Evolutionary conservation across 2,113 vertebrate species (phyloP).

Genomic region (Ancistrus triradiatus): DNA sequence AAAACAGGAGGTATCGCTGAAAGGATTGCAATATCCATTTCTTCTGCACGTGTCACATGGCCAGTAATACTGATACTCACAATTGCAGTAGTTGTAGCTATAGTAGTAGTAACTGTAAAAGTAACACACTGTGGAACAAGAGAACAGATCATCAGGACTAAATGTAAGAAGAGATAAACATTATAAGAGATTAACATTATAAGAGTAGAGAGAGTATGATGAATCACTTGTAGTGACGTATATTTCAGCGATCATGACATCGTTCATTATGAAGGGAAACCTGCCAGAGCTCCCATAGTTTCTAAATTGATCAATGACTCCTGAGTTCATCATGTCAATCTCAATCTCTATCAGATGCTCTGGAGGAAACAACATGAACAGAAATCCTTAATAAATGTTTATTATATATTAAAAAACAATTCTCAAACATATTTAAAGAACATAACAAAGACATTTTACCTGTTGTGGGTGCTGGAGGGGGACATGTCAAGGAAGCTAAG

Average conservation of each 20-base stretch:
- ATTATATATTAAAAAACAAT: no score
- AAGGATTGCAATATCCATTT: no score
- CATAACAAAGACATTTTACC: constrained; percentile 2
- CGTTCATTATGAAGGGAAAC: neutral
- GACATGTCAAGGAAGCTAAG: neutral
- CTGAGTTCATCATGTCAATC: neutral
- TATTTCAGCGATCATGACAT: neutral
- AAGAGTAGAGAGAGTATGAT: no score
- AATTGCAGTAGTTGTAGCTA: constrained; percentile 51
- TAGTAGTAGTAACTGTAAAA: constrained; percentile 15
- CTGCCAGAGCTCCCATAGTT: neutral
- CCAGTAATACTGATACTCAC: no score
- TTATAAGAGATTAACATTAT: no score
- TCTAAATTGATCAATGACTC: neutral
- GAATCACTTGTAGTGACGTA: neutral
- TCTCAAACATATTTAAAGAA: no score
- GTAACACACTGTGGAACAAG: constrained; percentile 50
- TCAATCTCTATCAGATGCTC: neutral
- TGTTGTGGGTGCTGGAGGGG: no score
- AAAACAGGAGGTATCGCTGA: no score
- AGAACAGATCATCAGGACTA: neutral
- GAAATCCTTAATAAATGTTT: no score
- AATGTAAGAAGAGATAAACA: no score
- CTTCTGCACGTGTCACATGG: no score
- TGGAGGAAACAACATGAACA: no score